A percentile compares a stretch with the other conserved stretches of the same genome.
Conservation (phyloP, 2,888 invertebrate genomes). For the Lysandra coridon region DNA sequence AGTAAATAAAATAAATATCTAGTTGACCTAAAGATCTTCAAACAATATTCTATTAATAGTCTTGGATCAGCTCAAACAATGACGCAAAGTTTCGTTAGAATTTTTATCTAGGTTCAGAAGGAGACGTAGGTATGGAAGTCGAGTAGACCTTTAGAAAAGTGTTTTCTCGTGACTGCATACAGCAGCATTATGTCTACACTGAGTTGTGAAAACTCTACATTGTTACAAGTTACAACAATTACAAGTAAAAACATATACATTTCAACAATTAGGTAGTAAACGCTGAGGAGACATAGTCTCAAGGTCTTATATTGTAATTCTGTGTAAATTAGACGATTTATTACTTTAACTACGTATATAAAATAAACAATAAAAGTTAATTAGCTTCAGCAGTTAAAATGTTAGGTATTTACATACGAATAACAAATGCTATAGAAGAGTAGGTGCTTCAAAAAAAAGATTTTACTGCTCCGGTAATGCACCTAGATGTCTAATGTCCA, state of each 20-base stretch:
- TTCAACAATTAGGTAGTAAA: neutral
- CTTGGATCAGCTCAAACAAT: too few species aligned
- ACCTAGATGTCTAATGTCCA: too few species aligned
- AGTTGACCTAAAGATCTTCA: too few species aligned
- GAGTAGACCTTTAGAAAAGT: too few species aligned
- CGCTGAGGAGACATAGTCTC: neutral
- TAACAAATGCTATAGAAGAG: neutral
- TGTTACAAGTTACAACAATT: neutral
- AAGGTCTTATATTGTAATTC: constrained; percentile 3
- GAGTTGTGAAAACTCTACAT: neutral
- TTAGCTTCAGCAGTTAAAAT: neutral
- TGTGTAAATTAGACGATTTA: neutral
- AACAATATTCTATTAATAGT: too few species aligned
- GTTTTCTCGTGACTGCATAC: too few species aligned
- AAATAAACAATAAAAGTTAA: constrained; percentile 19
- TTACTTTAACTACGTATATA: neutral
- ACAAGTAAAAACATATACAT: neutral
- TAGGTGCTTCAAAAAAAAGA: neutral
- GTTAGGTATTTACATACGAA: constrained; percentile 6
- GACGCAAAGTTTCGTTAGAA: too few species aligned
- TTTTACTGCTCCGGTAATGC: too few species aligned
- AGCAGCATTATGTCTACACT: too few species aligned
- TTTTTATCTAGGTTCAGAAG: too few species aligned
- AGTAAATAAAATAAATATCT: too few species aligned
- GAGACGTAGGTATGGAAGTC: too few species aligned